These are phyloP conservation scores for Drosophila aldrichi DNA, from an alignment of 2,888 invertebrate genomes.

Conservation along the genomic window DNA sequence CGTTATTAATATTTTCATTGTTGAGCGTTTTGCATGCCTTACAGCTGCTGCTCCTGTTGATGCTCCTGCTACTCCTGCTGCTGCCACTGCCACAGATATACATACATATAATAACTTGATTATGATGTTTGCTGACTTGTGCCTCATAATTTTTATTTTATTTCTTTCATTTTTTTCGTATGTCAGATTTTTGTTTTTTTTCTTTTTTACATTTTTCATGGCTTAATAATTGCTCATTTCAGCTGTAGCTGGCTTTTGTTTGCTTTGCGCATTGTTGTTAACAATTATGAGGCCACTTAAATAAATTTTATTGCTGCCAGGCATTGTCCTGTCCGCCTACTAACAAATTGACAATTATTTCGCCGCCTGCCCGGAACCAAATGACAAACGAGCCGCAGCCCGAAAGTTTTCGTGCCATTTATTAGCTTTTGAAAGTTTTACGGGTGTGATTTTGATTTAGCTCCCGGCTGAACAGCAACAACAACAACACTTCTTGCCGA, in stretches of 20 bases:
- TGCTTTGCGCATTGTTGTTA: constrained; percentile 52
- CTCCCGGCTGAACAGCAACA: constrained; percentile 41
- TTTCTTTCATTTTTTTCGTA: constrained; percentile 5
- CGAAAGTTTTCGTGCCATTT: constrained; percentile 71
- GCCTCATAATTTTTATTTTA: constrained; percentile 26
- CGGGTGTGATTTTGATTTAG: constrained; percentile 74
- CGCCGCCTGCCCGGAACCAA: constrained; percentile 50
- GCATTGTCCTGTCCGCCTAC: constrained; percentile 56
- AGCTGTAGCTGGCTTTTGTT: constrained; percentile 71
- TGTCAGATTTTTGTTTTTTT: constrained; percentile 1
- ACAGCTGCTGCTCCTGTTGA: constrained; percentile 9
- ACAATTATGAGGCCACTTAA: constrained; percentile 77
- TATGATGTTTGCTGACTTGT: constrained; percentile 68
- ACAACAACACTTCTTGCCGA: not conserved
- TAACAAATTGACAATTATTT: constrained; percentile 75
- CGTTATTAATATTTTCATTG: constrained; percentile 77
- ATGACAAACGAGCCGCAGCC: constrained; percentile 67
- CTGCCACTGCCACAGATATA: constrained; percentile 11
- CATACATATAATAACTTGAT: constrained; percentile 57
- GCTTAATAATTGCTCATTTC: constrained; percentile 78
- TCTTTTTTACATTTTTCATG: constrained; percentile 69
- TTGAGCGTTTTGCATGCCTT: constrained; percentile 60
- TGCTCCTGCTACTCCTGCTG: not conserved
- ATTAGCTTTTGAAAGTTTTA: constrained; percentile 70
- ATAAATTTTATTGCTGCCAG: constrained; percentile 74